phyloP scores from a whole-genome alignment of 2,888 invertebrate species.

The Ceramica pisi region DNA sequence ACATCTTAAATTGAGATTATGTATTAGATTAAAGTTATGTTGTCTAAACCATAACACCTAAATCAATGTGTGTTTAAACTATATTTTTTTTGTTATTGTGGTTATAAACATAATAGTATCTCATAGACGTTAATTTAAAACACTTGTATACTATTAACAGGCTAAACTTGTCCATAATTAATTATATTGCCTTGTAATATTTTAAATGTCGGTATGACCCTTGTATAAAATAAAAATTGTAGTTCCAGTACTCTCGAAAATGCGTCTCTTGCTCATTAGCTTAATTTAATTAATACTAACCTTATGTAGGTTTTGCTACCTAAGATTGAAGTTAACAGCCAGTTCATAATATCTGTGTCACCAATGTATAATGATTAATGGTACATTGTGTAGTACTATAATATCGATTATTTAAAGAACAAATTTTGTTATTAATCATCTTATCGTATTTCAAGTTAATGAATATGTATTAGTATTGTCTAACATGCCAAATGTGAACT shows the following conservation, averaged over 20 bases:
- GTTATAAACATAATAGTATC: constrained; percentile 19
- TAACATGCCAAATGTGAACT: neutral
- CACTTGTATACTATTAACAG: constrained; percentile 3
- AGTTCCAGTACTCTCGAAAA: neutral
- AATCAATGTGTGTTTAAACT: constrained; percentile 5
- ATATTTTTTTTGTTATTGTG: neutral
- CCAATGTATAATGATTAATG: neutral
- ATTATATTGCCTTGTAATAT: neutral
- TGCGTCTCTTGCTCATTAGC: neutral
- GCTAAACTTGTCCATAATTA: neutral
- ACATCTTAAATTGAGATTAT: neutral
- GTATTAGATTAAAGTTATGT: neutral
- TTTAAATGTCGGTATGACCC: neutral
- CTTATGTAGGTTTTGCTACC: neutral
- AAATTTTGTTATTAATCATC: neutral
- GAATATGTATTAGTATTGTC: constrained; percentile 20
- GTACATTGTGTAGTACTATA: constrained; percentile 1
- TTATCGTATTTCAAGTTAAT: constrained; percentile 9
- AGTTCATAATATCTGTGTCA: neutral
- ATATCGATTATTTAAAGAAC: neutral
- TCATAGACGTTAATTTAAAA: neutral
- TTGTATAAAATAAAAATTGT: neutral
- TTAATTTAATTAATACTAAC: constrained; percentile 1
- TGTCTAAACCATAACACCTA: neutral
- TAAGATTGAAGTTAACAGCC: neutral